Percentiles rank a stretch among this genome's conserved stretches.
Evolutionary conservation across 2,797 vertebrate genomes (phyloP).

Genomic region (Argentina silus): DNA sequence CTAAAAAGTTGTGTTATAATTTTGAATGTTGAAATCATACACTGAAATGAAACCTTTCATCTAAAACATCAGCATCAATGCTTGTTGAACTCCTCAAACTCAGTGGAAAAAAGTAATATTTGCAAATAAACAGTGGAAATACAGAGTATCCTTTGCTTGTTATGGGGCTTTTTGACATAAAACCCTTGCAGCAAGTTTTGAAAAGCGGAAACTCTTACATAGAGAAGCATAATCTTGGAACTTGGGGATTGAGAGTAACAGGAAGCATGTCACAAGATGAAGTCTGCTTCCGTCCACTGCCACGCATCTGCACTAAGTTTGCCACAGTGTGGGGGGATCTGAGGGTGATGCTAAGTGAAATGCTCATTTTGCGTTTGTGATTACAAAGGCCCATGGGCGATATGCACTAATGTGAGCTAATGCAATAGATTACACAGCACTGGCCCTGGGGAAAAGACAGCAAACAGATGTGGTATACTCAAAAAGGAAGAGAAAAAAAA

Average conservation of each 20-base stretch:
- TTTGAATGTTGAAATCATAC: background rate
- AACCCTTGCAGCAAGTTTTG: conserved; percentile 54
- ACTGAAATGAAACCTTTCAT: background rate
- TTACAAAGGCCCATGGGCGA: conserved; percentile 85
- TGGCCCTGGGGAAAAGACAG: conserved; percentile 75
- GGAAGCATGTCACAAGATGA: conserved; percentile 68
- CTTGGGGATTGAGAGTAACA: conserved; percentile 48
- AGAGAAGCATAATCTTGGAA: conserved; percentile 44
- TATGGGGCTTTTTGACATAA: conserved; percentile 52
- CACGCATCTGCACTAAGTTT: conserved; percentile 63
- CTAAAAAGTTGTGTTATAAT: background rate
- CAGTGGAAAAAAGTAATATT: conserved; percentile 17
- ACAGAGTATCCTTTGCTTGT: conserved; percentile 45
- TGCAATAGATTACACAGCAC: conserved; percentile 86
- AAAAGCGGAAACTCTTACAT: conserved; percentile 26
- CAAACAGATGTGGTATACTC: conserved; percentile 80
- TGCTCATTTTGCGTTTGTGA: conserved; percentile 86
- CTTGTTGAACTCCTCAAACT: conserved; percentile 27
- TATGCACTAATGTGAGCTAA: conserved; percentile 89
- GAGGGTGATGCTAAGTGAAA: conserved; percentile 85
- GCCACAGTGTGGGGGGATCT: conserved; percentile 66
- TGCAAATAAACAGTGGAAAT: conserved; percentile 47
- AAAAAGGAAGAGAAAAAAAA: conserved; percentile 47
- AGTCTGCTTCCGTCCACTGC: conserved; percentile 59
- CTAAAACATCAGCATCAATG: conserved; percentile 2